These are phyloP conservation scores for Enteromius unitaeniatus DNA, from an alignment of 2,797 vertebrate species.

Conservation along the genomic window DNA sequence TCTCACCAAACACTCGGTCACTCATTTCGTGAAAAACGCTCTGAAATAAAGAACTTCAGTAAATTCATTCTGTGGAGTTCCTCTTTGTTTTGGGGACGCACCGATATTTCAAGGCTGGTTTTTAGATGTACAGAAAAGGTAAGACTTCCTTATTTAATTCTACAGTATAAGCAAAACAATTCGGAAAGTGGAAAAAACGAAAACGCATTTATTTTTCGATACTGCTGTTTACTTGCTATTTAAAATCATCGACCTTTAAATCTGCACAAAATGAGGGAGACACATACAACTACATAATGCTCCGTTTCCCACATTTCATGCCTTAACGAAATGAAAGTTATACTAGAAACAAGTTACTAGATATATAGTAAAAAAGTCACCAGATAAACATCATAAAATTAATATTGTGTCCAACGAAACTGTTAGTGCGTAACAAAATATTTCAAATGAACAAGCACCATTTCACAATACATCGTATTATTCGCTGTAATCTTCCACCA, in stretches of 20 bases:
- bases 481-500: neutral
- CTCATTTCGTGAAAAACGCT: constrained; percentile 45
- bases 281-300: neutral
- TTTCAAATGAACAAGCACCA: neutral
- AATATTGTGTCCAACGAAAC: neutral
- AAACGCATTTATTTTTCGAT: neutral
- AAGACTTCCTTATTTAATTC: constrained; percentile 20
- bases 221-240: neutral
- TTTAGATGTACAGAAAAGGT: constrained; percentile 35
- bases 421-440: no score
- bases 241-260: neutral
- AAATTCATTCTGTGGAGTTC: constrained; percentile 13
- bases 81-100: constrained; percentile 25
- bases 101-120: neutral
- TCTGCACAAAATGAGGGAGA: neutral
- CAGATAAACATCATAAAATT: neutral
- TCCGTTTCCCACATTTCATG: neutral
- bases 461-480: neutral
- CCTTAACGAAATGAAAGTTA: neutral
- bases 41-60: constrained; percentile 22
- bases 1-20: constrained; percentile 31
- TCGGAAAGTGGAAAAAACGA: neutral
- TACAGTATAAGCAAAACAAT: neutral
- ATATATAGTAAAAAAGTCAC: neutral
- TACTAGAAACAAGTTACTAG: neutral